Evolutionary conservation across 2,797 vertebrate species (phyloP).

Genomic region (Hafferia zeledoni): DNA sequence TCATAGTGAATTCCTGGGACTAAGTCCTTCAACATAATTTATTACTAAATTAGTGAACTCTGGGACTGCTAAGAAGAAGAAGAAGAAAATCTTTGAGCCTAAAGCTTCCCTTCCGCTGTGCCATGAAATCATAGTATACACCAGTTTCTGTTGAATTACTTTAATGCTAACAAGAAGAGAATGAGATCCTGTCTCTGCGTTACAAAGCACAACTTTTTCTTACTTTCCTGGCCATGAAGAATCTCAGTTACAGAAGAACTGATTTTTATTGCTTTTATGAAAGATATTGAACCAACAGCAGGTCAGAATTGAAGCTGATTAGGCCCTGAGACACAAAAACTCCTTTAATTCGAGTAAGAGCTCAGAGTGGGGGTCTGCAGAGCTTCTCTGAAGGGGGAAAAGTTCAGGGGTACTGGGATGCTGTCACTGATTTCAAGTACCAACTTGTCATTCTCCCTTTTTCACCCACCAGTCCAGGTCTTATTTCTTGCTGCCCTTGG

Average conservation of each 20-base stretch:
- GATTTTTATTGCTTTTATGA: not conserved
- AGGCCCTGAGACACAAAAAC: not conserved
- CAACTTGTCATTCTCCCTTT: not conserved
- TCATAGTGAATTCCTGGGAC: not conserved
- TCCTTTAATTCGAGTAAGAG: not conserved
- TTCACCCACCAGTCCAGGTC: not conserved
- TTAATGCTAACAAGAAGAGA: not conserved
- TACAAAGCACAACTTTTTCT: not conserved
- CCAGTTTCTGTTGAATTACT: not conserved
- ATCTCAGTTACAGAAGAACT: not conserved
- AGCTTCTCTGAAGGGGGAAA: not conserved
- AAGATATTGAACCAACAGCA: not conserved
- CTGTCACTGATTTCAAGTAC: not conserved
- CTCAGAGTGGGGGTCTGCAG: rapidly evolving
- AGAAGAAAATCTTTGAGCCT: not conserved
- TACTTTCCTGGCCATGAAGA: not conserved
- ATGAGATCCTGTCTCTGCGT: not conserved
- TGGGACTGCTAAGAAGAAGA: not conserved
- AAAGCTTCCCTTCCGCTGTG: not conserved
- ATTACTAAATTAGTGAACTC: not conserved
- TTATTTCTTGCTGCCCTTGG: not conserved
- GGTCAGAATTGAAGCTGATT: not conserved
- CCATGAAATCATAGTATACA: not conserved
- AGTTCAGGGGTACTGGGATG: rapidly evolving
- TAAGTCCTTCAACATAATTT: constrained; percentile 7